Evolutionary conservation across 2,113 vertebrate species (phyloP).

Genomic region (Oreochromis spilurus): DNA sequence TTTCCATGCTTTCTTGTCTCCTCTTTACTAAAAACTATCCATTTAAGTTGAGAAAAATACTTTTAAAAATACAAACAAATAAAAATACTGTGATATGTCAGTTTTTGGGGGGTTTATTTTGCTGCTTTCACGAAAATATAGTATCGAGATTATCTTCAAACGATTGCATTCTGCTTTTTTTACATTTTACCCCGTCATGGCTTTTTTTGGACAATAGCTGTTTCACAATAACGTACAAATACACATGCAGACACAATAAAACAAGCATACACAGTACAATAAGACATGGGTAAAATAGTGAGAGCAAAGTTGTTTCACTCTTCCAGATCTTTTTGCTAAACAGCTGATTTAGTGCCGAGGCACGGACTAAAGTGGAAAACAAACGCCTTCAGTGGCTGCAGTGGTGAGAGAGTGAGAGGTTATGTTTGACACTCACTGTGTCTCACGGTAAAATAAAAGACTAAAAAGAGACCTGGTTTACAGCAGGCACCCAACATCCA

Average conservation of each 20-base stretch:
- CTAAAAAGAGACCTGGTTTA: constrained; percentile 4
- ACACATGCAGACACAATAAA: neutral
- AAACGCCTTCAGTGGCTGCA: constrained; percentile 25
- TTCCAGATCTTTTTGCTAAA: constrained; percentile 12
- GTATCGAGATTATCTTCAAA: neutral
- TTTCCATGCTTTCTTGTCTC: neutral
- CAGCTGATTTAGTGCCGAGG: constrained; percentile 32
- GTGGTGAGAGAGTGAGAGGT: constrained; percentile 16
- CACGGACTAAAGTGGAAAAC: constrained; percentile 48
- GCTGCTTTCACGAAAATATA: neutral
- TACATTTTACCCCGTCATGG: neutral
- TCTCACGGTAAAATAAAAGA: constrained; percentile 3
- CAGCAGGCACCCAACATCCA: neutral
- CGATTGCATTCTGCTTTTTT: neutral
- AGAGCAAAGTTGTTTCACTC: neutral
- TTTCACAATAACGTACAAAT: neutral
- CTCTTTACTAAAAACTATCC: neutral
- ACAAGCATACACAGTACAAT: neutral
- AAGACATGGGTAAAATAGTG: neutral
- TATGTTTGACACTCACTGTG: constrained; percentile 9
- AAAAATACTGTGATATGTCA: neutral
- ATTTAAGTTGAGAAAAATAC: neutral
- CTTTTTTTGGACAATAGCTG: neutral
- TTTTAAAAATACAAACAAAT: neutral
- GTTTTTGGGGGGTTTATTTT: fast-evolving